phyloP scores from a whole-genome alignment of 2,888 invertebrate genomes.

The Hipparchia semele region DNA sequence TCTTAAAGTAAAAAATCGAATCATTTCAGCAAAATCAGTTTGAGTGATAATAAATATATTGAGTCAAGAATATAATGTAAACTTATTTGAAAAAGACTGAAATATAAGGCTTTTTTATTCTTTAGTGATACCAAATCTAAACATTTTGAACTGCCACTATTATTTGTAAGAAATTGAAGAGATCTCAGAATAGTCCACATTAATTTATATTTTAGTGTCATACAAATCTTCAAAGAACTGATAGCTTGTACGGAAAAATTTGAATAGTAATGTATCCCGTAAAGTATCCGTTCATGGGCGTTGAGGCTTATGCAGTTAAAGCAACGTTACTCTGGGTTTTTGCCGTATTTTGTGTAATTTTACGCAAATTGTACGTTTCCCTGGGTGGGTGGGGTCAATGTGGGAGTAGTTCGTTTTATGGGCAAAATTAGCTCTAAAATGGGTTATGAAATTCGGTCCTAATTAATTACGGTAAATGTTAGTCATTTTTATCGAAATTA shows the following conservation, averaged over 20 bases:
- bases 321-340: slow-evolving; percentile 5
- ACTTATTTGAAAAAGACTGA: too few species aligned
- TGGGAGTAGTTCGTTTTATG: slow-evolving; percentile 10
- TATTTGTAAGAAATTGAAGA: too few species aligned
- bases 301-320: slow-evolving; percentile 18
- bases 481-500: background rate
- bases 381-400: slow-evolving; percentile 19
- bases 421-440: background rate
- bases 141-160: too few species aligned
- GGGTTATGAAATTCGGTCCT: background rate
- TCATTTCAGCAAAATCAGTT: too few species aligned
- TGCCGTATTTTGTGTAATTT: slow-evolving; percentile 16
- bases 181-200: background rate
- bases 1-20: too few species aligned
- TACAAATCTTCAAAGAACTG: background rate
- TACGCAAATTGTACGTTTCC: slow-evolving; percentile 13
- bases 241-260: background rate
- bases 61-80: too few species aligned
- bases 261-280: slow-evolving; percentile 9
- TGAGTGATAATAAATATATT: too few species aligned
- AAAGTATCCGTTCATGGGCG: slow-evolving; percentile 26
- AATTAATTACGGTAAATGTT: background rate
- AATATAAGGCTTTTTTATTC: too few species aligned
- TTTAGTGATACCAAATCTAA: too few species aligned
- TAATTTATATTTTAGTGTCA: background rate